These are phyloP conservation scores for Holcopasites calliopsidis DNA, from an alignment of 1,140 invertebrate species.

Conservation along the genomic window DNA sequence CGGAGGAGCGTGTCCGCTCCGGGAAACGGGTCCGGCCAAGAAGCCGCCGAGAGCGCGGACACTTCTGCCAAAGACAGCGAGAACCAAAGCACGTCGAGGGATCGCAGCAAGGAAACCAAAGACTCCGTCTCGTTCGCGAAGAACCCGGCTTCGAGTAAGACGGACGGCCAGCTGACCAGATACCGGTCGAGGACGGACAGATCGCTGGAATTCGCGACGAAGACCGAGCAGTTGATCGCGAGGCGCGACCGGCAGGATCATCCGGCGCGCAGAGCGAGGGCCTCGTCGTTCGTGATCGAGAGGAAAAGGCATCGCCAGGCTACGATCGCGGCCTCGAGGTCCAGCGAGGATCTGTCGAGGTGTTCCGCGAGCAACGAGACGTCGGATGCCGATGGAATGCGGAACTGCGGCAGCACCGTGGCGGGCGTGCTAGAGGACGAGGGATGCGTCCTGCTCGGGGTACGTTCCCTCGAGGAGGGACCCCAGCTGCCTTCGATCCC, in stretches of 20 bases:
- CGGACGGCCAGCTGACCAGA: slow-evolving; percentile 30
- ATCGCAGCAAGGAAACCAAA: slow-evolving; percentile 4
- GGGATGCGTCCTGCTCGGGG: slow-evolving; percentile 71
- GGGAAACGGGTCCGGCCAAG: slow-evolving; percentile 27
- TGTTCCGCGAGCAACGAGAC: slow-evolving; percentile 33
- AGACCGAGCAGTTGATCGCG: slow-evolving; percentile 58
- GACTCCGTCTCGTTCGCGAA: slow-evolving; percentile 19
- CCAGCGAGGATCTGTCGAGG: slow-evolving; percentile 47
- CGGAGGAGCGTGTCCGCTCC: slow-evolving; percentile 52
- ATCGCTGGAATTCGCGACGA: slow-evolving; percentile 51
- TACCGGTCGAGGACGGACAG: slow-evolving; percentile 48
- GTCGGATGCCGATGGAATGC: slow-evolving; percentile 62
- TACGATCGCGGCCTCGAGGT: slow-evolving; percentile 46
- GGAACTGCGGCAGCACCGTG: slow-evolving; percentile 58
- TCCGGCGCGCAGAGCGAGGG: slow-evolving; percentile 43
- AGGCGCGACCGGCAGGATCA: slow-evolving; percentile 36
- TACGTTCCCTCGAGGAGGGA: slow-evolving; percentile 69
- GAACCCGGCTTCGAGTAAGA: background rate
- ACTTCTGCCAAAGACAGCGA: slow-evolving; percentile 20
- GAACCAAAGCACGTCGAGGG: background rate
- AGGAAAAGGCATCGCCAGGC: slow-evolving; percentile 43
- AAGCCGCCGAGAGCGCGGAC: background rate
- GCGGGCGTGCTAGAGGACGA: slow-evolving; percentile 64
- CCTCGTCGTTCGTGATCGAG: slow-evolving; percentile 60
- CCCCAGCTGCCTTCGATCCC: slow-evolving; percentile 34